Percentiles rank a stretch among this genome's conserved stretches.
Evolutionary conservation across 2,113 vertebrate species (phyloP).

Genomic region (Nanorana parkeri): DNA sequence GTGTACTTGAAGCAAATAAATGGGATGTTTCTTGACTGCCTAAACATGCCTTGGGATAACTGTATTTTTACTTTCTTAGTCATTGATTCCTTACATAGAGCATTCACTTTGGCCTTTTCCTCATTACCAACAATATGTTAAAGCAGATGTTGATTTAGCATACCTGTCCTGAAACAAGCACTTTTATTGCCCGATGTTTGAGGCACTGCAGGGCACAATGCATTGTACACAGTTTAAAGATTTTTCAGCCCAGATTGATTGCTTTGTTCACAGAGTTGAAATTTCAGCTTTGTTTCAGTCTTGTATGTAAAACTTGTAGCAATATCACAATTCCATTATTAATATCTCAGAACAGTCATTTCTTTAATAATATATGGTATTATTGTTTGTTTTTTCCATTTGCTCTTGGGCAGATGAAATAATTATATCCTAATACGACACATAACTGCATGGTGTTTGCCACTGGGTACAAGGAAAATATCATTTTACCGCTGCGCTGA

Average conservation of each 20-base stretch:
- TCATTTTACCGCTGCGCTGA: not conserved
- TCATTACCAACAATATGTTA: conserved; percentile 1
- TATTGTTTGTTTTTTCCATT: conserved; percentile 41
- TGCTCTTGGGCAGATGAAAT: conserved; percentile 29
- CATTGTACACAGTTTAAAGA: conserved; percentile 14
- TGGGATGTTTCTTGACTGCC: not conserved
- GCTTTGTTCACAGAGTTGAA: not conserved
- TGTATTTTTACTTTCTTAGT: conserved; percentile 6
- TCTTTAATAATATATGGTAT: conserved; percentile 43
- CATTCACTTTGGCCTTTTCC: not conserved
- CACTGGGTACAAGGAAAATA: conserved; percentile 13
- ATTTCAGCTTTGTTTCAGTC: conserved; percentile 7
- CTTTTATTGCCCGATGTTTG: conserved; percentile 26
- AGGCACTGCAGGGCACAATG: conserved; percentile 14
- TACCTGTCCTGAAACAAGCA: conserved; percentile 2
- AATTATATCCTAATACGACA: conserved; percentile 40
- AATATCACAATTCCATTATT: conserved; percentile 6
- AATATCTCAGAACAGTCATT: conserved; percentile 35
- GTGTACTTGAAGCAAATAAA: not conserved
- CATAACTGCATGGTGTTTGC: conserved; percentile 17
- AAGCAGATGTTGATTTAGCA: conserved; percentile 17
- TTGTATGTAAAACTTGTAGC: conserved; percentile 25
- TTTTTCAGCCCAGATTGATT: conserved; percentile 17
- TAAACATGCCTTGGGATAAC: not conserved
- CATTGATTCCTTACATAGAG: not conserved